Percentiles rank a stretch among this genome's conserved stretches.
Conservation (phyloP, 2,113 vertebrate species). For the Platysteira castanea region DNA sequence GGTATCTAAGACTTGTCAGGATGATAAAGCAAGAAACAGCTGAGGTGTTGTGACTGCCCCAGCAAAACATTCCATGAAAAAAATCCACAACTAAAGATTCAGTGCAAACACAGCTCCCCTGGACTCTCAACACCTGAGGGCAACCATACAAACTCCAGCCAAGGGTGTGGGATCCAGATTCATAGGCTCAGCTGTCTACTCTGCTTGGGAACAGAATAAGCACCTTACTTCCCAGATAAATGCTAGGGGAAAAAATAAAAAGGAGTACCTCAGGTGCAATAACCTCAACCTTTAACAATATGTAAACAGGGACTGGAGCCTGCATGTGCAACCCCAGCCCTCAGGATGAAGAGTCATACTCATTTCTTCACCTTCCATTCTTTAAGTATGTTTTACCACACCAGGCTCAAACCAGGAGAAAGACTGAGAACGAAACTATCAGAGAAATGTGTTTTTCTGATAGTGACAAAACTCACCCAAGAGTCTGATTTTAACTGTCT, state of each 20-base stretch:
- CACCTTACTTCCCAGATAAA: neutral
- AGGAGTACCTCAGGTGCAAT: neutral
- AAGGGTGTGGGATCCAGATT: neutral
- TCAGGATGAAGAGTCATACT: neutral
- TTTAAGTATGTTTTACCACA: neutral
- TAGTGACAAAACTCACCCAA: neutral
- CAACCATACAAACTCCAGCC: neutral
- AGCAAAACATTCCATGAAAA: neutral
- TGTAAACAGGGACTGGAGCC: neutral
- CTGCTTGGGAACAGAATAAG: neutral
- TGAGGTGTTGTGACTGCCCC: neutral
- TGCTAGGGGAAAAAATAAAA: neutral
- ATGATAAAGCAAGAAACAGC: conserved; percentile 14
- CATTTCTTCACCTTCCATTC: neutral
- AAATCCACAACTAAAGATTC: neutral
- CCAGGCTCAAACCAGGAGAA: neutral
- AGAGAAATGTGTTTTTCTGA: neutral
- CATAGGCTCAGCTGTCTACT: neutral
- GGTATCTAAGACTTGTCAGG: neutral
- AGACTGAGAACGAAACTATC: neutral
- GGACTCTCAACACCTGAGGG: neutral
- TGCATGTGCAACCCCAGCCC: neutral
- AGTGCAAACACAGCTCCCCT: neutral
- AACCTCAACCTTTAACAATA: neutral
- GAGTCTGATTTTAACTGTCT: conserved; percentile 1